phyloP scores from a whole-genome alignment of 2,113 vertebrate species.

The Chionodraco myersi region DNA sequence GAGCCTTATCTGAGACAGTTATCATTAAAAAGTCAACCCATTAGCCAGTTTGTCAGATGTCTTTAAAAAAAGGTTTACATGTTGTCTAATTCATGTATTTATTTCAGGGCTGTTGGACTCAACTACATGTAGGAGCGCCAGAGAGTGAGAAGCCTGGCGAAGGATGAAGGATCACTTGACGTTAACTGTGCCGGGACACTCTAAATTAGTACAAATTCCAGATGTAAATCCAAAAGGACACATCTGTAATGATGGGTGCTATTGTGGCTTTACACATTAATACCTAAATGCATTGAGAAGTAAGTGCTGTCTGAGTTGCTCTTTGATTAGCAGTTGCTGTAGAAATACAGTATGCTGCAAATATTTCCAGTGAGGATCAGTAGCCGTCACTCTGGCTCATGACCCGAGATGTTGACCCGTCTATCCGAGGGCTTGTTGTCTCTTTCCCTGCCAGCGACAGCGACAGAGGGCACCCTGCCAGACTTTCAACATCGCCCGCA shows the following conservation, averaged over 20 bases:
- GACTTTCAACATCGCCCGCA: conserved; percentile 34
- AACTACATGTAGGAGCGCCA: background rate
- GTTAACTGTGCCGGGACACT: background rate
- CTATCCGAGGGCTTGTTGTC: conserved; percentile 33
- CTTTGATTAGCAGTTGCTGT: conserved; percentile 34
- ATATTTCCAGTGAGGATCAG: conserved; percentile 48
- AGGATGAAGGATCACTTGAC: background rate
- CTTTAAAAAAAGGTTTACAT: background rate
- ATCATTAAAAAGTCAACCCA: background rate
- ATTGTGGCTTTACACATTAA: background rate
- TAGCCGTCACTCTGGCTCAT: conserved; percentile 38
- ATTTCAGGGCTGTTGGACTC: background rate
- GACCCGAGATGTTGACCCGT: conserved; percentile 56
- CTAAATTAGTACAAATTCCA: background rate
- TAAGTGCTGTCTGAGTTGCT: background rate
- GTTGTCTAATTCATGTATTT: background rate
- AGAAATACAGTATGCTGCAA: conserved; percentile 12
- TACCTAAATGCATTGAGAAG: background rate
- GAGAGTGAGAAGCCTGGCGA: background rate
- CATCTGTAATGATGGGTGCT: background rate
- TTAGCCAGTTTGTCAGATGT: background rate
- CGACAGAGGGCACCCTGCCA: conserved; percentile 52
- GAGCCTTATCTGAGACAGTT: too few species aligned
- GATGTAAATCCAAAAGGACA: background rate
- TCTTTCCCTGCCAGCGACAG: conserved; percentile 50